phyloP scores from a whole-genome alignment of 2,888 invertebrate genomes.

The Plebejus anna region DNA sequence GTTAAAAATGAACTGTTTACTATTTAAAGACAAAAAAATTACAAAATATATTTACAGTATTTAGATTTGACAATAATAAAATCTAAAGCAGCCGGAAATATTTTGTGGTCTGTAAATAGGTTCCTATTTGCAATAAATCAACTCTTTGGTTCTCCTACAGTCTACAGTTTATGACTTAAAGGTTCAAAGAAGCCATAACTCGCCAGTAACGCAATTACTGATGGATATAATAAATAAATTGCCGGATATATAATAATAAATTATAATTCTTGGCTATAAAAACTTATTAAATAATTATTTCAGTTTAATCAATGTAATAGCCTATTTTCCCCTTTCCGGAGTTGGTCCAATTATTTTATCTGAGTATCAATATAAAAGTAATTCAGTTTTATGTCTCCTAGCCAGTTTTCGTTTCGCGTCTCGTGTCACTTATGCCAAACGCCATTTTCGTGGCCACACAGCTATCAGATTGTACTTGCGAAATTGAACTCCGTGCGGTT shows the following conservation, averaged over 20 bases:
- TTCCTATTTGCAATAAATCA: background rate
- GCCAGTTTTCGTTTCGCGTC: background rate
- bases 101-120: background rate
- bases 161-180: background rate
- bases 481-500: constrained; percentile 7
- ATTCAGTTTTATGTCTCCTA: too few relatives aligned
- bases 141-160: background rate
- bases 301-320: too few relatives aligned
- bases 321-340: too few relatives aligned
- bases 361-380: too few relatives aligned
- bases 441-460: constrained; percentile 1
- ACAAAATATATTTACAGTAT: too few relatives aligned
- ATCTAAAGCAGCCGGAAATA: too few relatives aligned
- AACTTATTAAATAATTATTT: background rate
- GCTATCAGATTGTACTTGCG: constrained; percentile 27
- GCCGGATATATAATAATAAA: background rate
- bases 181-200: background rate
- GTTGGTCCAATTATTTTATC: too few relatives aligned
- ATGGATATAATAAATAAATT: background rate
- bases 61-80: too few relatives aligned
- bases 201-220: background rate
- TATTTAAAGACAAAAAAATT: too few relatives aligned
- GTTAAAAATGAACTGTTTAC: too few relatives aligned
- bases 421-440: background rate
- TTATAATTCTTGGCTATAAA: background rate